Conservation (phyloP, 2,113 vertebrate species). For the Trematocara unimaculatum region DNA sequence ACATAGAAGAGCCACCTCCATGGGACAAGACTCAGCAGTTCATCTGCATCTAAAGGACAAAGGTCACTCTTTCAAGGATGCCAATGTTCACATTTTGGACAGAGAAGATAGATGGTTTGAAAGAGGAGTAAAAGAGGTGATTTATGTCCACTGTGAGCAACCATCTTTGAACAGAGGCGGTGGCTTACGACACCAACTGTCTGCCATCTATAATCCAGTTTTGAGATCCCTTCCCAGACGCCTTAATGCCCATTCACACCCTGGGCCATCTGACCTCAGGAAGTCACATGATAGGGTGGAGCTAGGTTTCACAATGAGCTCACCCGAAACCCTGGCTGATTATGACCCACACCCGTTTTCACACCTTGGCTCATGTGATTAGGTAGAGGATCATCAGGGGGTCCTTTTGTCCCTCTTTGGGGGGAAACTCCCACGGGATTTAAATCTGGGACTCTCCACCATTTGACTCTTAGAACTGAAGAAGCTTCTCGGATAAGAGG, state of each 20-base stretch:
- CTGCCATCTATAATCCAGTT: not conserved
- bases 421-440: rapidly evolving
- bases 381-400: not conserved
- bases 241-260: rapidly evolving
- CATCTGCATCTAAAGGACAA: not conserved
- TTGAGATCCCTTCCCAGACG: no score
- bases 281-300: not conserved
- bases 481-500: not conserved
- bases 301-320: not conserved
- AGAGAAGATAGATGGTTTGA: not conserved
- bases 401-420: not conserved
- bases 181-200: not conserved
- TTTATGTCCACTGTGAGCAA: rapidly evolving
- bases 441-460: not conserved
- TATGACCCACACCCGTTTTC: not conserved
- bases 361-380: not conserved
- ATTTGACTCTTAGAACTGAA: not conserved
- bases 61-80: not conserved
- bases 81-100: not conserved
- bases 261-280: not conserved
- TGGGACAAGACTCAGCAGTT: not conserved
- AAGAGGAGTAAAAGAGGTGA: not conserved
- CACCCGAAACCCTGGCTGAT: not conserved
- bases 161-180: not conserved
- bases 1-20: not conserved